Conservation (phyloP, 2,797 vertebrate species). For the Neoniphon sammara region DNA sequence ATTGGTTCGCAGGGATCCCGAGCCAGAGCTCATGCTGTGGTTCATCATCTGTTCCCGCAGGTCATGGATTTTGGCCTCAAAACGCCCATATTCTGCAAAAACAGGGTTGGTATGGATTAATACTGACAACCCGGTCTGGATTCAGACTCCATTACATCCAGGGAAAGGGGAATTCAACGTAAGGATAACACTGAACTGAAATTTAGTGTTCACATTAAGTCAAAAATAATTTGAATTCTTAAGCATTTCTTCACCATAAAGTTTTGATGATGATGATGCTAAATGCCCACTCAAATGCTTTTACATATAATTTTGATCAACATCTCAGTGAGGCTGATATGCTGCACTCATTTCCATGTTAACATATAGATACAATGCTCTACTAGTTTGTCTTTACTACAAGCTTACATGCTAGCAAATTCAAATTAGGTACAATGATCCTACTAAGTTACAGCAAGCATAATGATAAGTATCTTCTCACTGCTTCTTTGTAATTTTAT, state of each 20-base stretch:
- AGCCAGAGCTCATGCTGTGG: slow-evolving; percentile 99
- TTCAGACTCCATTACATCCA: slow-evolving; percentile 9
- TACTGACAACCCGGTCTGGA: slow-evolving; percentile 23
- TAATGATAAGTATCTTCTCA: too few relatives aligned
- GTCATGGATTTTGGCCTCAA: slow-evolving; percentile 99
- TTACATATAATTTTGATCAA: neutral
- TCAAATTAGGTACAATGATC: too few relatives aligned
- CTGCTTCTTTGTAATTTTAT: too few relatives aligned
- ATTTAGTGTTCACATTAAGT: neutral
- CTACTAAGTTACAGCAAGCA: too few relatives aligned
- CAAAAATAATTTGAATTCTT: neutral
- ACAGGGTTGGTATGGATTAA: slow-evolving; percentile 39
- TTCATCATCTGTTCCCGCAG: slow-evolving; percentile 99
- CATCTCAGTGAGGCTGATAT: neutral
- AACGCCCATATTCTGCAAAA: slow-evolving; percentile 92
- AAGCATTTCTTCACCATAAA: neutral
- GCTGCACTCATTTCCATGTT: neutral
- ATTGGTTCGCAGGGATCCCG: slow-evolving; percentile 95
- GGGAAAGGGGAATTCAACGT: slow-evolving; percentile 14
- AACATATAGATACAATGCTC: neutral
- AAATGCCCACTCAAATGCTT: neutral
- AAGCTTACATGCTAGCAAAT: too few relatives aligned
- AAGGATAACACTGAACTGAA: slow-evolving; percentile 12
- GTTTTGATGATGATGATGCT: neutral
- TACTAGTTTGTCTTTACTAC: too few relatives aligned